Base-by-base conservation (phyloP, 2,797 vertebrate genomes). In the Lacerta viridis region DNA sequence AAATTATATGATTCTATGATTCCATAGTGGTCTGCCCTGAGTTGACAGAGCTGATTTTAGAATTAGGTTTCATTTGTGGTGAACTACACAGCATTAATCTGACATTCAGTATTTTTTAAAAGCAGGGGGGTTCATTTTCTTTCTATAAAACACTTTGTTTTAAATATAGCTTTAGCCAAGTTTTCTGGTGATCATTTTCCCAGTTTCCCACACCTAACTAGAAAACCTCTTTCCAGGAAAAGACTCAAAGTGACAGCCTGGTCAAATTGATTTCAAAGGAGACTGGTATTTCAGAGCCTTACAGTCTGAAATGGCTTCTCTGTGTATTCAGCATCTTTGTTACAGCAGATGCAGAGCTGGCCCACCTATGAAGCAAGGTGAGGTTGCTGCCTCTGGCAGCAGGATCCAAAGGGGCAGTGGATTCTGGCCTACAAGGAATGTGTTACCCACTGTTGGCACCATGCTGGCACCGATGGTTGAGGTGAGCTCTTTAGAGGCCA, bases 161-260 rank as follows among this genome's bases (percentile, higher is more conserved):
- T 85, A 20, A 69, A 69, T 68, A 77, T 29, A 66, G 18, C 9
- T 13, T 66, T 25, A 2, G 5, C 94, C 92, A 92, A 92, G 76
- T 77, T 80, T 81, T 90, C 91, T 92, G 94, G 77, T 92, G 93
- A 86, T 84, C 36, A 41, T 33, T 76, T 87, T 94, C 43, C n/a
- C 61, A 64, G 20, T 11, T 91, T 90, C 89, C 91, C 84, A 92
- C 87, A 93, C 93, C 93, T 11, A 92, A 90, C 87, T 27, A 69
- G 39, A 36, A 68, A 43, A 11, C 86, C 86, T 90, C 86, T 78
- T 82, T 93, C 85, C 85, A 90, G 27, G 10, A 66, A 94, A 93
- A 95, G 90, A 83, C 13, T 83, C 71, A 39, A 76, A 29, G 75
- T 92, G 84, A 82, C 69, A 9, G 69, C 87, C 27, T 86, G 46